phyloP scores from a whole-genome alignment of 2,888 invertebrate genomes.

The Cheilosia scutellata region DNA sequence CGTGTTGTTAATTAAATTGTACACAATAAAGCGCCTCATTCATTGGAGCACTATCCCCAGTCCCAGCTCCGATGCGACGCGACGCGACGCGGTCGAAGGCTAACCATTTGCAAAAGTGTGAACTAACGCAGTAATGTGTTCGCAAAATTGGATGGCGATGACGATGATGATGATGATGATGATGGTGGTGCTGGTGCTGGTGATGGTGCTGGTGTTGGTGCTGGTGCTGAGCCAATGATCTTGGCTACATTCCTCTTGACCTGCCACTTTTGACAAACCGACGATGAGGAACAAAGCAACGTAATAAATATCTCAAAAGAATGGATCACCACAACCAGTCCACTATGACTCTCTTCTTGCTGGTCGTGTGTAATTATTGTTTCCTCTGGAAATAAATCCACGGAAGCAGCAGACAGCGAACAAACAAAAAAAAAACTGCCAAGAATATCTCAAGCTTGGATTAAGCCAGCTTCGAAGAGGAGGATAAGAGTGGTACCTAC shows the following conservation, averaged over 20 bases:
- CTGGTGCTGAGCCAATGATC: slow-evolving; percentile 18
- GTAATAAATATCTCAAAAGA: slow-evolving; percentile 56
- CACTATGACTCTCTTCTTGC: slow-evolving; percentile 52
- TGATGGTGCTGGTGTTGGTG: slow-evolving; percentile 40
- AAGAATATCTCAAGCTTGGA: slow-evolving; percentile 30
- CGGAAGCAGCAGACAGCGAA: slow-evolving; percentile 56
- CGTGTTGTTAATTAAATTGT: slow-evolving; percentile 73
- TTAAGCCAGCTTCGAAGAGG: slow-evolving; percentile 47
- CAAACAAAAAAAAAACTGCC: slow-evolving; percentile 9
- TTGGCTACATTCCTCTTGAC: slow-evolving; percentile 61
- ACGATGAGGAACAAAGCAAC: slow-evolving; percentile 48
- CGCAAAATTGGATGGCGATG: background rate
- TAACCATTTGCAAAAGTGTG: slow-evolving; percentile 61
- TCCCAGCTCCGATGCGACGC: background rate
- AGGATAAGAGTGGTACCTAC: slow-evolving; percentile 8
- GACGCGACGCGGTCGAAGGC: background rate
- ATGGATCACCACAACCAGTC: slow-evolving; percentile 27
- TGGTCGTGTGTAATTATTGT: slow-evolving; percentile 79
- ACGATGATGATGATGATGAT: slow-evolving; percentile 6
- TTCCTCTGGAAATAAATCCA: slow-evolving; percentile 80
- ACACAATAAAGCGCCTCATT: slow-evolving; percentile 69
- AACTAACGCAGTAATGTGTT: slow-evolving; percentile 53
- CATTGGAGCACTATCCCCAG: slow-evolving; percentile 14
- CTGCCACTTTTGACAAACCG: slow-evolving; percentile 73
- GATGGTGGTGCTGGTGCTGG: background rate